Conservation (phyloP, 2,888 invertebrate species). For the Cremastinae sp. region DNA sequence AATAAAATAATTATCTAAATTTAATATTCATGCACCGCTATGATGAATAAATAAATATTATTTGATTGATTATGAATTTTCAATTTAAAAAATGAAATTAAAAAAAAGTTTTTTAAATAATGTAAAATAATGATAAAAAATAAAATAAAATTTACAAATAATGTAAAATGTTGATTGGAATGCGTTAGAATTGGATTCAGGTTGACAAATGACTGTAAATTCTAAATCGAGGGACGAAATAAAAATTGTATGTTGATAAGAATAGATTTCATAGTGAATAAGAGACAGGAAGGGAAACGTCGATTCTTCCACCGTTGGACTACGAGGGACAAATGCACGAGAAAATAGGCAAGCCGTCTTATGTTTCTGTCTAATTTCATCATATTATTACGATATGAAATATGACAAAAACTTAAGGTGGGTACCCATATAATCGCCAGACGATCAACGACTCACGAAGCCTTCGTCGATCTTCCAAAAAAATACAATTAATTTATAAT, state of each 20-base stretch:
- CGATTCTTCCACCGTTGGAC: constrained; percentile 1
- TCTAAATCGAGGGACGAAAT: too few species aligned
- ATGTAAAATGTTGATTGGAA: too few species aligned
- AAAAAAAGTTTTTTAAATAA: too few species aligned
- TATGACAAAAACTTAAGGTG: constrained; percentile 80
- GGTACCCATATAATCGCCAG: constrained; percentile 78
- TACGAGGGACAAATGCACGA: constrained; percentile 43
- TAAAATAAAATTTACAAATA: too few species aligned
- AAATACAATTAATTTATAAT: neutral
- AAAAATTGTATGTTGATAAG: too few species aligned
- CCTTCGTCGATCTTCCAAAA: neutral
- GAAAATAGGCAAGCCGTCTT: constrained; percentile 79
- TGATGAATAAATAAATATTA: neutral
- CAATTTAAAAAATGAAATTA: too few species aligned
- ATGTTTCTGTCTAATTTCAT: constrained; percentile 81
- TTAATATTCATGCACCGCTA: neutral
- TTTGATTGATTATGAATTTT: too few species aligned
- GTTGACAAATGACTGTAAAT: too few species aligned
- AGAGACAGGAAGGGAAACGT: constrained; percentile 17
- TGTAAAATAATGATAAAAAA: too few species aligned
- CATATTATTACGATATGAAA: constrained; percentile 79
- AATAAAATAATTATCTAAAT: neutral
- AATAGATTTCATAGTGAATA: constrained; percentile 18
- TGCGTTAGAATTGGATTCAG: too few species aligned
- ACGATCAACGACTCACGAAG: constrained; percentile 18